These are phyloP conservation scores for Pseudopipra pipra DNA, from an alignment of 2,113 vertebrate species.

Conservation along the genomic window DNA sequence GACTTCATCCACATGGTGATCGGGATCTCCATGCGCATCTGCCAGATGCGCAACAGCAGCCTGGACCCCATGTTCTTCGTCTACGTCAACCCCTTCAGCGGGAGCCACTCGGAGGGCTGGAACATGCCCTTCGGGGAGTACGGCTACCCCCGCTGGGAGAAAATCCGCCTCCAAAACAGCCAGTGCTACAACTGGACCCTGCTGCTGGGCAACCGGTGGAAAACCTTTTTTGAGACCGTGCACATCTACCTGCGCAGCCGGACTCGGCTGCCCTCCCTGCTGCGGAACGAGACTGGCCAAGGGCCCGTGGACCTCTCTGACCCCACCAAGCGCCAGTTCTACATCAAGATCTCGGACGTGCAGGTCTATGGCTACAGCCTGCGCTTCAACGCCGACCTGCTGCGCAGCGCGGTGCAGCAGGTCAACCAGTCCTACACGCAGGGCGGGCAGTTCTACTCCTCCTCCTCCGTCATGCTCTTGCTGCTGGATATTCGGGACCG, in stretches of 20 bases:
- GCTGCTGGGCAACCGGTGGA: slow-evolving; percentile 95
- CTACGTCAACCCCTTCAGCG: slow-evolving; percentile 96
- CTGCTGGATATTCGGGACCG: slow-evolving; percentile 97
- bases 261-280: slow-evolving; percentile 89
- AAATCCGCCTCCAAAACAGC: slow-evolving; percentile 91
- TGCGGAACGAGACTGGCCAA: slow-evolving; percentile 94
- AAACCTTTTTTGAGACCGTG: slow-evolving; percentile 99
- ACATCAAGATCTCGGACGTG: slow-evolving; percentile 98
- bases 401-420: slow-evolving; percentile 96
- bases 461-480: slow-evolving; percentile 96
- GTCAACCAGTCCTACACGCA: slow-evolving; percentile 99
- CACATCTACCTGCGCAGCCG: slow-evolving; percentile 99
- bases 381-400: slow-evolving; percentile 93
- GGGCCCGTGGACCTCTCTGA: slow-evolving; percentile 96
- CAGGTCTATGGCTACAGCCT: slow-evolving; percentile 98
- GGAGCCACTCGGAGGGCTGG: slow-evolving; percentile 98
- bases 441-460: slow-evolving; percentile 95
- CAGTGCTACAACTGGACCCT: slow-evolving; percentile 99
- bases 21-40: slow-evolving; percentile 98
- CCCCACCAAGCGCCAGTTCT: slow-evolving; percentile 96
- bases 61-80: slow-evolving; percentile 98
- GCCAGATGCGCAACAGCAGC: slow-evolving; percentile 98
- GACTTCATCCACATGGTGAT: slow-evolving; percentile 99
- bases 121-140: slow-evolving; percentile 98
- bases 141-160: slow-evolving; percentile 97